A percentile compares a stretch with the other conserved stretches of the same genome.
These are phyloP conservation scores for Leucophenga maculata DNA, from an alignment of 2,888 invertebrate genomes.

Conservation along the genomic window DNA sequence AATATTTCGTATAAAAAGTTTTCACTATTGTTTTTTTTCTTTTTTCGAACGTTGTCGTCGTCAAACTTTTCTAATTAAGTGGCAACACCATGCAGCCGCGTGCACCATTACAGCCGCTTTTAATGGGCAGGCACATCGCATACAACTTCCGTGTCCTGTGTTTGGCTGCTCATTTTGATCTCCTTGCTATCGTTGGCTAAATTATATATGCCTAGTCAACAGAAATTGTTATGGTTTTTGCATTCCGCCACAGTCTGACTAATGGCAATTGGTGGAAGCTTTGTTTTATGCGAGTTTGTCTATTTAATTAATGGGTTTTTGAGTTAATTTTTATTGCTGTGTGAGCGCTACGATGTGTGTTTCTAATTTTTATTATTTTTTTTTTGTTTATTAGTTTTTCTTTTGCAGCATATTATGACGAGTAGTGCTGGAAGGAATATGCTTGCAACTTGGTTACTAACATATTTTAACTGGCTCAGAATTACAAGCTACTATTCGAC, in stretches of 20 bases:
- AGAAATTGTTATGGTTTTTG: background rate
- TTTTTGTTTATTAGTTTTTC: no score
- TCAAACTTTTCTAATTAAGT: constrained; percentile 65
- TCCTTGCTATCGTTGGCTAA: background rate
- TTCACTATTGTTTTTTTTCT: background rate
- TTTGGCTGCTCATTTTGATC: no score
- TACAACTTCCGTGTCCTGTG: no score
- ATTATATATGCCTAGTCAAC: constrained; percentile 8
- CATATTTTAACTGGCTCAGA: no score
- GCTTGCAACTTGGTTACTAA: no score
- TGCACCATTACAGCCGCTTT: constrained; percentile 12
- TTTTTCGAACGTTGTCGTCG: constrained; percentile 40
- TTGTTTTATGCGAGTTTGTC: background rate
- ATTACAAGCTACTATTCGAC: no score
- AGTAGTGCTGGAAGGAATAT: background rate
- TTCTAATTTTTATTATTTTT: no score
- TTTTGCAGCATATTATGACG: no score
- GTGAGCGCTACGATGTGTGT: no score
- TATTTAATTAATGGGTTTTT: no score
- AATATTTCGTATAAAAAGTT: constrained; percentile 7
- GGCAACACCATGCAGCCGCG: constrained; percentile 46
- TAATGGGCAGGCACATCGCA: constrained; percentile 1
- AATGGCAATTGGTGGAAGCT: constrained; percentile 17
- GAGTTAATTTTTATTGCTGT: no score
- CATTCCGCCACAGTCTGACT: background rate